Evolutionary conservation across 2,113 vertebrate species (phyloP), one percentile per base, ranked within the genome.

Genomic region (Nibea coibor): DNA sequence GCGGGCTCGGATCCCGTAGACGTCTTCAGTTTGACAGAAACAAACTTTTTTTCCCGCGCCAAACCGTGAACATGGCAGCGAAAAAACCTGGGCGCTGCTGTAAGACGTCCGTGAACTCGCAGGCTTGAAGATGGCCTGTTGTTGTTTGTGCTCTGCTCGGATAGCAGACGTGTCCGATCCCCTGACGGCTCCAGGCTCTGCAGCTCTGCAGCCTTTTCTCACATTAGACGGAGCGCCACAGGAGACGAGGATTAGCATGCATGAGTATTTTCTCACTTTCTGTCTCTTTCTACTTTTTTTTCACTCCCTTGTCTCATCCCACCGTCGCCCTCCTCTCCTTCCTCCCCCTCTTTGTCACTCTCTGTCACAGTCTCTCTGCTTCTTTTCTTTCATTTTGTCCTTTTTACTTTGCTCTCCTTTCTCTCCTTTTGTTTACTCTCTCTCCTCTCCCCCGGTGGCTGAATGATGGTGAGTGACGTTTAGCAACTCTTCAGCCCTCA

Each of bases 381-480:
- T 53, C 39, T 39, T 31, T 66, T 73, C 26, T 80, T 77, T 67
- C 42, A 39, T 62, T 81, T 76, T 51, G 53, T 81, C 64, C 39
- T 72, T 47, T 74, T 71, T 62, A 35, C 31, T 35, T 4, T 3
- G 9, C 28, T 20, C 48, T 31, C 1, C 4, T 50, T 65, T 16
- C 63, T 57, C 48, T 45, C 48, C 73, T 35, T 35, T 35, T 35
- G 31, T 15, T 5, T 3, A 12, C 28, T 20, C 48, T 31, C 2
- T 3, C 50, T 65, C 15, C 63, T 57, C 48, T 45, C 48, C 73
- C 62, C 70, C 26, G 56, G 68, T 76, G 72, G 43, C 72, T 63
- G 62, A 81, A 75, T 82, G 81, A 93, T 89, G 15, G 12, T 73
- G 82, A 87, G 80, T 85, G 91, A 92, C 68, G 54, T 83, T 81